Evolutionary conservation across 1,140 invertebrate genomes (phyloP).

Genomic region (Ips nitidus): DNA sequence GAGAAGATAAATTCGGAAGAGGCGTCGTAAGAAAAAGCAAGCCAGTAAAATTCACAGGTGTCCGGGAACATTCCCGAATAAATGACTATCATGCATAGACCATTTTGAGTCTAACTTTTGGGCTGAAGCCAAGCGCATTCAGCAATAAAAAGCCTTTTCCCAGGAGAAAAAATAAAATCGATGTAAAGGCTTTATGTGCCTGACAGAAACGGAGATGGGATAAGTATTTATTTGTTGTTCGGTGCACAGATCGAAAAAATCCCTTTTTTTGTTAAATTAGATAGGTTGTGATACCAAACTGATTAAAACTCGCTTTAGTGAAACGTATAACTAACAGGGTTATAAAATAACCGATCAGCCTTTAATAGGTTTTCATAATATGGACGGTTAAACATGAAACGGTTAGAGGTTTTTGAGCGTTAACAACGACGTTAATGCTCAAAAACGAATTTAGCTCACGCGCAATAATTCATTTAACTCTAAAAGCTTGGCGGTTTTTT

Average conservation of each 20-base stretch:
- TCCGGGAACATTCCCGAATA: conserved; percentile 11
- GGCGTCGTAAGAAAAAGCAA: neutral
- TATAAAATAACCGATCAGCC: neutral
- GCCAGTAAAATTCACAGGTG: conserved; percentile 13
- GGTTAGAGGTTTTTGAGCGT: too few species aligned
- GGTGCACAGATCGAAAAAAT: neutral
- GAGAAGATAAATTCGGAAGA: neutral
- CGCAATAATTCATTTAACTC: too few species aligned
- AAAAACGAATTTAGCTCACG: too few species aligned
- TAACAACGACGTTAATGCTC: too few species aligned
- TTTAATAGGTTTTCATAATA: neutral
- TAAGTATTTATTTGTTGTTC: conserved; percentile 3
- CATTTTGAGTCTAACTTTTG: conserved; percentile 19
- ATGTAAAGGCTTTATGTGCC: conserved; percentile 22
- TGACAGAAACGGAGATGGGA: conserved; percentile 24
- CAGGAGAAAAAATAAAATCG: conserved; percentile 21
- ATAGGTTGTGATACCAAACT: neutral
- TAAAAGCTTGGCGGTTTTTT: too few species aligned
- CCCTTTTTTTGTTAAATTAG: neutral
- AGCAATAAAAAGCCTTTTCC: conserved; percentile 26
- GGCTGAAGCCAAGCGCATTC: conserved; percentile 12
- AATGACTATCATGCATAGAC: conserved; percentile 27
- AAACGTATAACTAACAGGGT: neutral
- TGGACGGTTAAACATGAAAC: too few species aligned
- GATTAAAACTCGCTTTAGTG: neutral